Evolutionary conservation across 35 echinoderm and acorn worm genomes (phyloP), one percentile per base, ranked within the genome.

Genomic region (Ophioderma brevispina): DNA sequence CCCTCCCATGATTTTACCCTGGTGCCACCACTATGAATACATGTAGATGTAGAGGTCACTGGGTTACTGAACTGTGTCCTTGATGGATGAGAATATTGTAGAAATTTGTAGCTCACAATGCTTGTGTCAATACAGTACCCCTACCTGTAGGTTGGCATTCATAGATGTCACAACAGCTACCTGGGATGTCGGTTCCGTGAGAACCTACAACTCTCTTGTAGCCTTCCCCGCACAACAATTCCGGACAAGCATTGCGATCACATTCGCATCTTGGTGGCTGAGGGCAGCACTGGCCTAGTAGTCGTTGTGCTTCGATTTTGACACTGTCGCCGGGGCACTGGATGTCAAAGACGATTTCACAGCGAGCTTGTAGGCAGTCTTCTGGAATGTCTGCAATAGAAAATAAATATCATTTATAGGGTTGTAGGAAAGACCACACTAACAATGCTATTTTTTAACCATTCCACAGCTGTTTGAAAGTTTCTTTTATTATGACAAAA

Each of bases 201-300:
- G 28, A 23, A 33, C 90, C 36, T 32, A 92, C 38, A 28, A 80
- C 79, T 49, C 89, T 95, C 80, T 88, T 76, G 76, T 99, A 99
- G 17, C 94, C 97, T 14, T 81, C 88, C 8, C 89, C 85, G 79
- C 97, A 99, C 39, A 95, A 10, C 31, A 95, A 80, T 13, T 91
- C 91, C 31, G 79, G 84, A 64, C 97, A 99, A 13, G 40, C 21
- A 33, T 79, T 92, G 49, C 90, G 43, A 76, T 99, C 88, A 52
- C 97, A 99, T 18, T 70, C 43, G 40, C 97, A 99, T 13, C 86
- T 39, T 11, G 93, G 87, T 0, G 91, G 92, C 14, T 78, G 87
- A n/a, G 87, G 91, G 75, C 97, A 99, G 84, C 97, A 99, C 32
- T 99, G 88, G 19, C 94, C 94, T n/a, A 84, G 90, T 34, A 78